Evolutionary conservation across 2,113 vertebrate species (phyloP), one percentile per base, ranked within the genome.

Genomic region (Stercorarius parasiticus): DNA sequence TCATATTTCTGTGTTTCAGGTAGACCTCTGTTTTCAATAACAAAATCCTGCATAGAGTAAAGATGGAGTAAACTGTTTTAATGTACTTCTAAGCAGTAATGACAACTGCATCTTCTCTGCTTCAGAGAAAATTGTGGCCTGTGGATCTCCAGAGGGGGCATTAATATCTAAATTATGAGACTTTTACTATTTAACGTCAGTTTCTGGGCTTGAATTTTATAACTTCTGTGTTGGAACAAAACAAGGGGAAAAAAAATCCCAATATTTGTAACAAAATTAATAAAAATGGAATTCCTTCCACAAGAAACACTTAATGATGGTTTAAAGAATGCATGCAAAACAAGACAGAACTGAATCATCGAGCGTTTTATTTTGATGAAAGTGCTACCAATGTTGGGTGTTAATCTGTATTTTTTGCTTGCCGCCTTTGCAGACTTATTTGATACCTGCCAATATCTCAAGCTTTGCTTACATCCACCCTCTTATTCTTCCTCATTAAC

Each of bases 401-500:
- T 62, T 86, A 86, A 40, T 83, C 56, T 61, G 59, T 85, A 72
- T 95, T 96, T 97, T 92, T 77, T 93, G 13, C 78, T 91, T 87
- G 45, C 70, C 94, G 66, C 40, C 20, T 76, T 65, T 86, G 70
- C 16, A 71, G 65, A 47, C 74, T 87, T 72, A 34, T 43, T 74
- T 80, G 65, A 58, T 82, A 79, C 50, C 36, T 96, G 79, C 58
- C 81, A 84, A 15, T 66, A 90, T 61, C 25, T 73, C 61, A 87
- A 45, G 88, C 18, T 91, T 88, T 96, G 56, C 94, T 91, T 91
- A 34, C 64, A 82, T 53, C 13, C 53, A 50, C 49, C n/a, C 20
- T 92, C 76, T 82, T 85, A 86, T 82, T 94, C 85, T 87, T 92
- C 65, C 85, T 91, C 59, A 84, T 97, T 97, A 95, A 90, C 77